Evolutionary conservation across 2,113 vertebrate genomes (phyloP).

Genomic region (Brevimyrus niger): DNA sequence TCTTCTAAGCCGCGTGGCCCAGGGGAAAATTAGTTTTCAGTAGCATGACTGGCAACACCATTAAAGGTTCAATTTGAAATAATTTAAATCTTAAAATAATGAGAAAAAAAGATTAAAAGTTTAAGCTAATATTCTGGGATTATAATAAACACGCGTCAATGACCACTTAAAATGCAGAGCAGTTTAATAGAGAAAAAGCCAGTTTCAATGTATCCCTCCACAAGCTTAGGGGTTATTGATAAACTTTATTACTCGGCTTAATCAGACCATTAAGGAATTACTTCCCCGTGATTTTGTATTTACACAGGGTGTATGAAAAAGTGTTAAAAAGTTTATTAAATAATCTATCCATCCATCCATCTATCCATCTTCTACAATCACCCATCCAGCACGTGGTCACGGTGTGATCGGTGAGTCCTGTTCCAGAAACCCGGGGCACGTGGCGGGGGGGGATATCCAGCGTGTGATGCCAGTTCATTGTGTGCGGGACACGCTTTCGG

Average conservation of each 20-base stretch:
- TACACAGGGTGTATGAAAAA: background rate
- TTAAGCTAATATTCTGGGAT: slow-evolving; percentile 16
- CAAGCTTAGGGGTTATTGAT: slow-evolving; percentile 17
- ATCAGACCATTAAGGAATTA: slow-evolving; percentile 11
- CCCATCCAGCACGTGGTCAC: background rate
- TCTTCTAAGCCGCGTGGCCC: background rate
- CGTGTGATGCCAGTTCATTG: background rate
- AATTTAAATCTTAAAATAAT: background rate
- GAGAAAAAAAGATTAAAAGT: background rate
- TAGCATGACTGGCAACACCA: background rate
- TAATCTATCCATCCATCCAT: background rate
- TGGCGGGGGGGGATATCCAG: background rate
- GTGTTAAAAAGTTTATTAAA: background rate
- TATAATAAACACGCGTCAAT: background rate
- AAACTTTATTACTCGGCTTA: slow-evolving; percentile 18
- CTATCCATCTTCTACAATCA: background rate
- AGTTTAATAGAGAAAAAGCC: slow-evolving; percentile 8
- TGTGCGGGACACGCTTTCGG: background rate
- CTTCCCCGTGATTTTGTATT: background rate
- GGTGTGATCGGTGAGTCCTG: background rate
- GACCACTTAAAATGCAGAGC: slow-evolving; percentile 7
- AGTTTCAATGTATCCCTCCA: slow-evolving; percentile 6
- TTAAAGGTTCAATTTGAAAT: slow-evolving; percentile 11
- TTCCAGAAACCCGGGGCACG: background rate
- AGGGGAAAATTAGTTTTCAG: background rate